A percentile compares a stretch with the other conserved stretches of the same genome.
These are phyloP conservation scores for Tricholaema leucomelas DNA, from an alignment of 2,113 vertebrate genomes.

Conservation along the genomic window DNA sequence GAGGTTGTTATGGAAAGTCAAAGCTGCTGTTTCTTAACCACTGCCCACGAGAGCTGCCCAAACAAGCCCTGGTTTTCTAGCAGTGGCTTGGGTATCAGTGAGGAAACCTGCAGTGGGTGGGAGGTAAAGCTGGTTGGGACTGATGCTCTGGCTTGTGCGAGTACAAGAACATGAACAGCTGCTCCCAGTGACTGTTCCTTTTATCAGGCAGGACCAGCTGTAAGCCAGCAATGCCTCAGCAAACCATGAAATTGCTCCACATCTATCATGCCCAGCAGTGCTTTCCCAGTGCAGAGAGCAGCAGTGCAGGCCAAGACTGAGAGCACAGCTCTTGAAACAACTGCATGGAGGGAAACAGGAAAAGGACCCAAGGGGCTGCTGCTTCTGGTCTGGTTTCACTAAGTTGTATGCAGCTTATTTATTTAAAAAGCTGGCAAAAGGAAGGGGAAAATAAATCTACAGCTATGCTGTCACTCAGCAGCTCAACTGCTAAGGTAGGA, in stretches of 20 bases:
- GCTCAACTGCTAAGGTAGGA: background rate
- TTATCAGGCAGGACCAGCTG: background rate
- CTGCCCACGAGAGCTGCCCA: background rate
- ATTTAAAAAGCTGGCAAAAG: background rate
- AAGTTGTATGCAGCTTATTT: background rate
- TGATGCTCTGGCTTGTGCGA: background rate
- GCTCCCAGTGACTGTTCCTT: background rate
- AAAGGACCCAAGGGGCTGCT: background rate
- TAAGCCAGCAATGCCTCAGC: constrained; percentile 2
- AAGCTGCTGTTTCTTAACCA: background rate
- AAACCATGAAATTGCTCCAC: background rate
- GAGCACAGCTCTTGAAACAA: background rate
- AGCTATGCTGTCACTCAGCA: background rate
- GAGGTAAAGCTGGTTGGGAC: background rate
- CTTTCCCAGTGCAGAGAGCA: background rate
- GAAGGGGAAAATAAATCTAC: background rate
- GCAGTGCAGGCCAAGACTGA: background rate
- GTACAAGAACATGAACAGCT: background rate
- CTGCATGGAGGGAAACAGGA: background rate
- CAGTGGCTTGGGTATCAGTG: background rate
- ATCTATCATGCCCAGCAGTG: background rate
- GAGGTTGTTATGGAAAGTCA: background rate
- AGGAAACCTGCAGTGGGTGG: background rate
- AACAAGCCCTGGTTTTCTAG: background rate
- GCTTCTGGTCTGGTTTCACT: background rate